Conservation (phyloP, 2,113 vertebrate species). For the Gopherus flavomarginatus region DNA sequence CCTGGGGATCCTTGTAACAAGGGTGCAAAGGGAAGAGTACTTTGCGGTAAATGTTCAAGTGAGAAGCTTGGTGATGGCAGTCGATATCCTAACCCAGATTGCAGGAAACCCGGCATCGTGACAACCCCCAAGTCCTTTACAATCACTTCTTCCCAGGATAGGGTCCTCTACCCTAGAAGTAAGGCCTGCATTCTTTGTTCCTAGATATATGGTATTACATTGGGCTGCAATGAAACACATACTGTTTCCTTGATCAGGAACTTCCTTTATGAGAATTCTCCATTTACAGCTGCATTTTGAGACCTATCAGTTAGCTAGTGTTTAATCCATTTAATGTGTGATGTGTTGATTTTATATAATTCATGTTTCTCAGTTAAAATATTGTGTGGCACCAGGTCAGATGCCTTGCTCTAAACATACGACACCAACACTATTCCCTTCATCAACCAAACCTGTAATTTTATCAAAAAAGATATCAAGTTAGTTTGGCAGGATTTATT, state of each 20-base stretch:
- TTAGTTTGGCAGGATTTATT: neutral
- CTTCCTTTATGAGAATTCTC: neutral
- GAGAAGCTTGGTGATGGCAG: neutral
- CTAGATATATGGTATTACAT: neutral
- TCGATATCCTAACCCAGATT: neutral
- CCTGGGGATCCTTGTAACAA: neutral
- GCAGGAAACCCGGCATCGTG: neutral
- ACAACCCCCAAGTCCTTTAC: neutral
- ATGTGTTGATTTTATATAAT: neutral
- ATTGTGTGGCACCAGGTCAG: neutral
- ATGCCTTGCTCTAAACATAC: neutral
- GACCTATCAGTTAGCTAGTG: neutral
- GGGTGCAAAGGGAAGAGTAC: neutral
- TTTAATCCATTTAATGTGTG: neutral
- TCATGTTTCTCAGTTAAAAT: neutral
- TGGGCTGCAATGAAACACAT: neutral
- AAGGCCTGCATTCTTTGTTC: neutral
- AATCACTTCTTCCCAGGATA: neutral
- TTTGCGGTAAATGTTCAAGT: neutral
- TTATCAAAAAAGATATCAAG: neutral
- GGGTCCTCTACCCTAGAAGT: neutral
- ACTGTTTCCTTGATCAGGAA: neutral
- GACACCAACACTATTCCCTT: neutral
- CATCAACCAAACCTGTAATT: neutral
- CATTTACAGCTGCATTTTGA: neutral